Conservation (phyloP, 2,113 vertebrate species). For the Protobothrops mucrosquamatus region DNA sequence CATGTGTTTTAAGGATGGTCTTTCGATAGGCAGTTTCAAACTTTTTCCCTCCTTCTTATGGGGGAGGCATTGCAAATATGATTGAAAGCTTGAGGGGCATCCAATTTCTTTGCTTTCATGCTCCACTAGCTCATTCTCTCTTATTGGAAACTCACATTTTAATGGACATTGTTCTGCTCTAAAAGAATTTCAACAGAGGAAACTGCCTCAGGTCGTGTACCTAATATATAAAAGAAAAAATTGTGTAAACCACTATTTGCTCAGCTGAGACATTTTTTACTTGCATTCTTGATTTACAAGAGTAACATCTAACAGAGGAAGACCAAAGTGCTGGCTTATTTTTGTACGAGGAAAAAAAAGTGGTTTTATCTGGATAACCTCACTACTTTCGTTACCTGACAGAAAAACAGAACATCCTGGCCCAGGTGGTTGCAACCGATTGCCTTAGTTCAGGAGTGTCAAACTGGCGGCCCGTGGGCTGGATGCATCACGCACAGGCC, state of each 20-base stretch:
- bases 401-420: neutral
- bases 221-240: neutral
- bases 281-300: neutral
- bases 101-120: neutral
- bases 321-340: neutral
- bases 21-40: neutral
- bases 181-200: neutral
- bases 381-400: neutral
- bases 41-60: neutral
- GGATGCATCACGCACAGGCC: neutral
- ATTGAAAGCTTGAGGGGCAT: neutral
- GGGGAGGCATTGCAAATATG: too few species aligned
- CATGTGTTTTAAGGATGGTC: neutral
- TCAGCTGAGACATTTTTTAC: neutral
- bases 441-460: neutral
- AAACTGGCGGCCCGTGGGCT: fast-evolving
- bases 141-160: neutral
- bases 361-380: neutral
- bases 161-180: neutral
- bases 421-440: neutral
- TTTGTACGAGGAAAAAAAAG: neutral
- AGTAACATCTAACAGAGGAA: neutral
- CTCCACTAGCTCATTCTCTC: neutral
- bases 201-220: neutral
- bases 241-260: neutral